These are phyloP conservation scores for Zonitis immaculata DNA, from an alignment of 2,888 invertebrate species.

Conservation along the genomic window DNA sequence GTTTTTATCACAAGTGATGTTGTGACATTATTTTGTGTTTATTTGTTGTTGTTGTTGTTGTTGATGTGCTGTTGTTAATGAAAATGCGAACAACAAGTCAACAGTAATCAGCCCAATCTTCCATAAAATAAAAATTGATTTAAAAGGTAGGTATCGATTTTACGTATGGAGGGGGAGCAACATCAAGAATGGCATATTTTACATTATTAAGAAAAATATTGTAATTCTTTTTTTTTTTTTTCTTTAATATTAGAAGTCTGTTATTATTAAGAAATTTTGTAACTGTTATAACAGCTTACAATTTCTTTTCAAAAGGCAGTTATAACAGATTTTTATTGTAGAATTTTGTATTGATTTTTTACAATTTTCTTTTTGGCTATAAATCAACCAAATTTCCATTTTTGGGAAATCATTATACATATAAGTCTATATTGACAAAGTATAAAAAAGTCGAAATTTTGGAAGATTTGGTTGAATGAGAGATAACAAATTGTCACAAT, in stretches of 20 bases:
- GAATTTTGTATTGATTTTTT: background rate
- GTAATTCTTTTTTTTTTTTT: no score
- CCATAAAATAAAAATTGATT: constrained; percentile 35
- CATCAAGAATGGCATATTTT: background rate
- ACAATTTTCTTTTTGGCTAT: background rate
- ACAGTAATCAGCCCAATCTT: constrained; percentile 48
- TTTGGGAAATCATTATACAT: no score
- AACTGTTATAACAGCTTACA: background rate
- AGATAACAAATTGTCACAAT: background rate
- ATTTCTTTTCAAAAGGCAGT: background rate
- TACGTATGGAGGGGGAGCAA: background rate
- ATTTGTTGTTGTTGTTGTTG: background rate
- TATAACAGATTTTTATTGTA: background rate
- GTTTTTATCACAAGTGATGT: background rate
- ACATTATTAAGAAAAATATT: no score
- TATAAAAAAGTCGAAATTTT: background rate
- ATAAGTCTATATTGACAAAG: background rate
- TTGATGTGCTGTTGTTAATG: background rate
- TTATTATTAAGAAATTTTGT: background rate
- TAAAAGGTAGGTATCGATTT: constrained; percentile 16
- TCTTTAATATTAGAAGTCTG: no score
- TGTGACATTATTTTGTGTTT: background rate
- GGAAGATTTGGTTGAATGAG: background rate
- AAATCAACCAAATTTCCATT: background rate
- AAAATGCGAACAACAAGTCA: background rate